Conservation (phyloP, 2,888 invertebrate species). For the Dynastes grantii region DNA sequence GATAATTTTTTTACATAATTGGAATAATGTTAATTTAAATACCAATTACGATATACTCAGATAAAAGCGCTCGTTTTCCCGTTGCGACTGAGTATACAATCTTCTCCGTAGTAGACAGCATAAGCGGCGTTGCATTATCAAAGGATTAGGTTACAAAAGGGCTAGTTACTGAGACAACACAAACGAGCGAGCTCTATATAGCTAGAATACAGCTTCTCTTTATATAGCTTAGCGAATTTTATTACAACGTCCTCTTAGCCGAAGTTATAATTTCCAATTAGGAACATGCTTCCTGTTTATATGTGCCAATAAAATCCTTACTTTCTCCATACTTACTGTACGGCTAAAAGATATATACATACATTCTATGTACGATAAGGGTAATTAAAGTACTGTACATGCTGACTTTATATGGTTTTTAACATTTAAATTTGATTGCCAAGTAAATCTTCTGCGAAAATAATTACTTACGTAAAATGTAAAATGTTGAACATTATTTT, state of each 20-base stretch:
- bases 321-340: neutral
- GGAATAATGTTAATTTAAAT: neutral
- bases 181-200: constrained; percentile 2
- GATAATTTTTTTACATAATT: neutral
- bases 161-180: constrained; percentile 18
- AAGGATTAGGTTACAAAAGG: constrained; percentile 32
- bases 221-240: constrained; percentile 34
- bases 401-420: neutral
- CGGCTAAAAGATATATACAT: neutral
- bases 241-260: constrained; percentile 25
- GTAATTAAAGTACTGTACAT: constrained; percentile 2
- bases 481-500: neutral
- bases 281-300: constrained; percentile 38
- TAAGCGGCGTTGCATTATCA: constrained; percentile 27
- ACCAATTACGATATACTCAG: neutral
- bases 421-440: neutral
- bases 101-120: neutral
- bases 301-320: constrained; percentile 28
- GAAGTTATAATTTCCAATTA: constrained; percentile 39
- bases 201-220: constrained; percentile 16
- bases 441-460: neutral
- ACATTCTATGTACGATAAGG: neutral
- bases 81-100: neutral
- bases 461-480: neutral
- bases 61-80: constrained; percentile 10